Evolutionary conservation across 2,113 vertebrate species (phyloP).

Genomic region (Lates calcarifer): DNA sequence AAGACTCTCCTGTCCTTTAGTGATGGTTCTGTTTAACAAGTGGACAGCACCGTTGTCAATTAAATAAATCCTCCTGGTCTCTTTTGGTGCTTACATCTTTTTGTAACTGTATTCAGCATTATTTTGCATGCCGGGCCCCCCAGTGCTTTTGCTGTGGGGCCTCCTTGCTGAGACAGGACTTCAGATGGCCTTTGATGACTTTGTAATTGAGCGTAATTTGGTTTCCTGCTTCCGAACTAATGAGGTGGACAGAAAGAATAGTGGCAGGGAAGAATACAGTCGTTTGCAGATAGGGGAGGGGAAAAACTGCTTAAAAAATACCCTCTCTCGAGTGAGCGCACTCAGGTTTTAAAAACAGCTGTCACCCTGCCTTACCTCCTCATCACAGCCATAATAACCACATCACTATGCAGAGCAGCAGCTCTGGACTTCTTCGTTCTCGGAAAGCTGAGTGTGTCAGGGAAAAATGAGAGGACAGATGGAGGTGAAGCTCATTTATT

Average conservation of each 20-base stretch:
- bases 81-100: conserved; percentile 19
- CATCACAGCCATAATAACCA: conserved; percentile 61
- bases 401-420: conserved; percentile 69
- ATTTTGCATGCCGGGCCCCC: not conserved
- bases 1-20: not conserved
- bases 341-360: conserved; percentile 72
- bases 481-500: conserved; percentile 75
- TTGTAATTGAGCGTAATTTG: conserved; percentile 85
- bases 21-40: conserved; percentile 35
- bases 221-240: conserved; percentile 85
- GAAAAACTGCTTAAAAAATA: conserved; percentile 21
- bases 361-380: conserved; percentile 57
- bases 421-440: conserved; percentile 37
- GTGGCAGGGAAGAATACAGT: conserved; percentile 64
- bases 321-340: conserved; percentile 24
- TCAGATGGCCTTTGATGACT: conserved; percentile 83
- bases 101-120: conserved; percentile 12
- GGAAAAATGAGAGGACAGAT: conserved; percentile 65
- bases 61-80: conserved; percentile 38
- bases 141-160: conserved; percentile 22
- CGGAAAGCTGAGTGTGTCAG: conserved; percentile 45
- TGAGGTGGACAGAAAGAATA: conserved; percentile 77
- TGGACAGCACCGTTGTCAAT: not conserved
- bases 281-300: conserved; percentile 48
- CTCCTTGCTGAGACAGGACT: conserved; percentile 80